Evolutionary conservation across 2,888 invertebrate genomes (phyloP).

Genomic region (Cyclophora punctaria): DNA sequence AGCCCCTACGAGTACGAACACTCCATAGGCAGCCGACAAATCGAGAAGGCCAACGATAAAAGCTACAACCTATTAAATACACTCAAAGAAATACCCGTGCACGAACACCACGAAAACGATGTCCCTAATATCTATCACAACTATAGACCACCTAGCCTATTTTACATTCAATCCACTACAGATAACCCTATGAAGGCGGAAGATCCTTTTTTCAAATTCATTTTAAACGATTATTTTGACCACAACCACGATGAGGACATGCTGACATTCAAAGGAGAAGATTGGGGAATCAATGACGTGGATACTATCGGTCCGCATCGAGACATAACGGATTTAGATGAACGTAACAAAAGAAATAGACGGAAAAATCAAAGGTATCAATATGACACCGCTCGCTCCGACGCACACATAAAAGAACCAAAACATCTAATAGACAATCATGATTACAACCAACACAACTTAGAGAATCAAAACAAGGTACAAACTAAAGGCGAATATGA

Average conservation of each 20-base stretch:
- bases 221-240: slow-evolving; percentile 52
- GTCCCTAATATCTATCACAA: slow-evolving; percentile 19
- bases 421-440: slow-evolving; percentile 10
- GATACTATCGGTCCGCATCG: slow-evolving; percentile 17
- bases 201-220: slow-evolving; percentile 51
- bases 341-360: slow-evolving; percentile 24
- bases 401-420: too few relatives aligned
- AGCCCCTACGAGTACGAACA: slow-evolving; percentile 46
- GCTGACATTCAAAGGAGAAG: slow-evolving; percentile 40
- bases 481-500: slow-evolving; percentile 27
- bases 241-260: slow-evolving; percentile 44
- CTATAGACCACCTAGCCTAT: slow-evolving; percentile 8
- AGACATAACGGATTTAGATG: slow-evolving; percentile 20
- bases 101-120: slow-evolving; percentile 43
- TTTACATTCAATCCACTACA: slow-evolving; percentile 19
- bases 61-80: slow-evolving; percentile 27
- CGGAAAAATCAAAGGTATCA: slow-evolving; percentile 18
- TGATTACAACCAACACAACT: slow-evolving; percentile 30
- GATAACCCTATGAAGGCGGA: slow-evolving; percentile 48
- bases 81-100: slow-evolving; percentile 44
- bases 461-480: slow-evolving; percentile 25
- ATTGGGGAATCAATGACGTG: slow-evolving; percentile 42
- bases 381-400: too few relatives aligned
- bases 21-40: slow-evolving; percentile 30
- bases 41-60: slow-evolving; percentile 51